phyloP scores from a whole-genome alignment of 2,888 invertebrate genomes.

The Drosophila phalerata region DNA sequence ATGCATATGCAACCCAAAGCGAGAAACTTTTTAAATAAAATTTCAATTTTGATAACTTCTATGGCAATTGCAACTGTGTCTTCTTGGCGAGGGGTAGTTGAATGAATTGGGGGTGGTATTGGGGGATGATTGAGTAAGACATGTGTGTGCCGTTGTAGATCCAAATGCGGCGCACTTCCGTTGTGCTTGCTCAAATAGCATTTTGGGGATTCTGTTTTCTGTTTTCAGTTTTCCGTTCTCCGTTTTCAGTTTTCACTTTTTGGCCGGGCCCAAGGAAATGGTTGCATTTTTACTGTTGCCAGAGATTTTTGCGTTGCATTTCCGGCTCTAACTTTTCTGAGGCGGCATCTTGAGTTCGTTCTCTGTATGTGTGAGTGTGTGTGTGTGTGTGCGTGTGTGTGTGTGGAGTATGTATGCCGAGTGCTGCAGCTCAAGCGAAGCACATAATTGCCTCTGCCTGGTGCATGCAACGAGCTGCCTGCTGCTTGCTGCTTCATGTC shows the following conservation, averaged over 20 bases:
- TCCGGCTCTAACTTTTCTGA: conserved; percentile 77
- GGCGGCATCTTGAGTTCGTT: conserved; percentile 58
- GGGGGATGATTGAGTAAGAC: not conserved
- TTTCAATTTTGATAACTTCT: conserved; percentile 81
- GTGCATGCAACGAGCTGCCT: conserved; percentile 1
- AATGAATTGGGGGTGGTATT: not conserved
- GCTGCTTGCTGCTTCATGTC: conserved; percentile 29
- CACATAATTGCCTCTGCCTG: conserved; percentile 80
- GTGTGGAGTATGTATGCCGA: conserved; percentile 7
- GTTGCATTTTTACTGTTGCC: conserved; percentile 65
- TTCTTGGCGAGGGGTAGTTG: conserved; percentile 8
- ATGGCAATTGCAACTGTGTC: conserved; percentile 52
- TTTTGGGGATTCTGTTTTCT: conserved; percentile 28
- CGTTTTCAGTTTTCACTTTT: conserved; percentile 24
- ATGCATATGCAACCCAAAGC: conserved; percentile 62
- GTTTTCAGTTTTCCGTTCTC: conserved; percentile 7
- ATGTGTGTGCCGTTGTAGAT: conserved; percentile 22
- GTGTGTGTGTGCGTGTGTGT: conserved; percentile 16
- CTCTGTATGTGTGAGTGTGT: conserved; percentile 17
- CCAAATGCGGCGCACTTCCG: conserved; percentile 54
- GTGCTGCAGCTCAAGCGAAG: conserved; percentile 77
- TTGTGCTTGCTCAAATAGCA: conserved; percentile 50
- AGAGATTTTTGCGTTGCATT: conserved; percentile 75
- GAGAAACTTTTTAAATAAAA: conserved; percentile 78
- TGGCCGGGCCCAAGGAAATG: conserved; percentile 55